phyloP scores from a whole-genome alignment of 2,888 invertebrate genomes.

The Eupithecia inturbata region DNA sequence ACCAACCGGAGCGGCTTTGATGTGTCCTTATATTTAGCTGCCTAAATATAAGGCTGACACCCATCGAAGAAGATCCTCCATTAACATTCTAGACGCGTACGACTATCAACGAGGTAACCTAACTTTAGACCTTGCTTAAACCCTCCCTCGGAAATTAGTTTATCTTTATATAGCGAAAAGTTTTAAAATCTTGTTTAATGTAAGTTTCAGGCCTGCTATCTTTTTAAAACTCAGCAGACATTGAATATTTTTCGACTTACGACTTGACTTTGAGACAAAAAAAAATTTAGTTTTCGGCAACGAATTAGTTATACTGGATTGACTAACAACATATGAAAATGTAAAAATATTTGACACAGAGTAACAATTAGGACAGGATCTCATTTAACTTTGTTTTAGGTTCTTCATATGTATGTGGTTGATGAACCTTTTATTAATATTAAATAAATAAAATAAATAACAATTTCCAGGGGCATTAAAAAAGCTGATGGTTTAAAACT shows the following conservation, averaged over 20 bases:
- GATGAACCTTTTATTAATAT: no score
- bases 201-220: background rate
- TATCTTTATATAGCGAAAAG: background rate
- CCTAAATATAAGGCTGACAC: no score
- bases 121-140: slow-evolving; percentile 14
- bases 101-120: slow-evolving; percentile 18
- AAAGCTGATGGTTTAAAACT: no score
- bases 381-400: no score
- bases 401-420: no score
- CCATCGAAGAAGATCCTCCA: background rate
- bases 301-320: background rate
- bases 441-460: no score
- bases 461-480: no score
- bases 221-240: background rate
- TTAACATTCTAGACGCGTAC: slow-evolving; percentile 24
- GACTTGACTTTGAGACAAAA: no score
- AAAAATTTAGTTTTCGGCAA: no score
- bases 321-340: background rate
- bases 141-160: slow-evolving; percentile 18
- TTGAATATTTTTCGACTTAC: background rate
- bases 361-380: no score
- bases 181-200: background rate
- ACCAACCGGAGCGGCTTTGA: no score
- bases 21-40: background rate
- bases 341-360: background rate